A percentile compares a stretch with the other conserved stretches of the same genome.
These are phyloP conservation scores for Panzeria rudis DNA, from an alignment of 2,888 invertebrate genomes.

Conservation along the genomic window DNA sequence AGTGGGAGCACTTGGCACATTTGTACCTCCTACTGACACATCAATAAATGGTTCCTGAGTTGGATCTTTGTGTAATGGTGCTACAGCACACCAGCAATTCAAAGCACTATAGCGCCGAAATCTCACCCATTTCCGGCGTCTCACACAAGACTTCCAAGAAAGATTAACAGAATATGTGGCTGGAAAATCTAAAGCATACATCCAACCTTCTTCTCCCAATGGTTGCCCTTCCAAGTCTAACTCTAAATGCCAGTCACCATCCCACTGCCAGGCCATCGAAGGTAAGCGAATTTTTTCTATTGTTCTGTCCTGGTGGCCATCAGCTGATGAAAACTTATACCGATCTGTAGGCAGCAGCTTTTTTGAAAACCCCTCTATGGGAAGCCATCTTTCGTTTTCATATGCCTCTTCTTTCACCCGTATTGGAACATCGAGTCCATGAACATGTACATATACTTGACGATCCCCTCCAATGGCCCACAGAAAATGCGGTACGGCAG, in stretches of 20 bases:
- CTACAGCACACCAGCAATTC: constrained; percentile 96
- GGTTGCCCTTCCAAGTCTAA: constrained; percentile 93
- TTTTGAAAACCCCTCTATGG: constrained; percentile 93
- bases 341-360: constrained; percentile 94
- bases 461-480: constrained; percentile 98
- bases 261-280: constrained; percentile 98
- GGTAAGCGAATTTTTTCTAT: constrained; percentile 93
- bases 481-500: constrained; percentile 92
- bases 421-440: constrained; percentile 95
- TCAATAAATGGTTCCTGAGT: constrained; percentile 97
- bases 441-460: constrained; percentile 95
- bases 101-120: constrained; percentile 94
- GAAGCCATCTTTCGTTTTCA: constrained; percentile 97
- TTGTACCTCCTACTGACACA: constrained; percentile 93
- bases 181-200: constrained; percentile 96
- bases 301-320: constrained; percentile 91
- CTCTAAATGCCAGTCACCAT: constrained; percentile 96
- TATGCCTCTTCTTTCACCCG: constrained; percentile 94
- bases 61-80: constrained; percentile 94
- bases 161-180: constrained; percentile 91
- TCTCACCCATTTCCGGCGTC: constrained; percentile 94
- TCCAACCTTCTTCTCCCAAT: constrained; percentile 96
- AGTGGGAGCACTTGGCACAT: constrained; percentile 90
- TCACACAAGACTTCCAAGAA: constrained; percentile 95
- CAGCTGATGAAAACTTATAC: constrained; percentile 92